Percentiles rank a stretch among this genome's conserved stretches.
Evolutionary conservation across 2,888 invertebrate species (phyloP).

Genomic region (Andrena bucephala): DNA sequence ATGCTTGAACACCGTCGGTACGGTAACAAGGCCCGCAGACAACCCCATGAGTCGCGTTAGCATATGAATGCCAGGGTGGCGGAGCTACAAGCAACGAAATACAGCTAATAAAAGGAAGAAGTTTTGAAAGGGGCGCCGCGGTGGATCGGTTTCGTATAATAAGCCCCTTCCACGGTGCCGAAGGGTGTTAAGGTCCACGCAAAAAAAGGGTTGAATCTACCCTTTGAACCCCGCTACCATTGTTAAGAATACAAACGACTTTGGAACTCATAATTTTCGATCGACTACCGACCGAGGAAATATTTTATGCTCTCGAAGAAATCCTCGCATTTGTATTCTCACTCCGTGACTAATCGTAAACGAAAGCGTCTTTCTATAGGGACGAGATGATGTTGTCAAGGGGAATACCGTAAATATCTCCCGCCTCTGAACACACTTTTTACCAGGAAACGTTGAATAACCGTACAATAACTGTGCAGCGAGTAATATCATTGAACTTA

Average conservation of each 20-base stretch:
- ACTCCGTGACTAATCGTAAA: conserved; percentile 35
- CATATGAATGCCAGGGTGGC: conserved; percentile 77
- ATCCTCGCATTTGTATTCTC: conserved; percentile 29
- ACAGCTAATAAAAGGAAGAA: conserved; percentile 77
- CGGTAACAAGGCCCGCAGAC: conserved; percentile 73
- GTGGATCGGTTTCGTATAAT: conserved; percentile 78
- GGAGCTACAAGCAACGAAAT: conserved; percentile 72
- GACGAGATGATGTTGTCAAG: conserved; percentile 30
- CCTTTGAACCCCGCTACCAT: conserved; percentile 47
- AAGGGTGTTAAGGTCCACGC: conserved; percentile 77
- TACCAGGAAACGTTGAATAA: neutral
- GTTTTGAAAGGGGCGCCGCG: conserved; percentile 70
- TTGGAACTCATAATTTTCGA: conserved; percentile 56
- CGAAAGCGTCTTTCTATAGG: conserved; percentile 14
- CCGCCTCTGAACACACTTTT: neutral
- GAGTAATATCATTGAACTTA: neutral
- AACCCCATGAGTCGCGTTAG: conserved; percentile 75
- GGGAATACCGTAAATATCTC: conserved; percentile 26
- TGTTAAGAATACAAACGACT: conserved; percentile 56
- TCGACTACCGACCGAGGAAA: conserved; percentile 50
- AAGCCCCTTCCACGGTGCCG: conserved; percentile 64
- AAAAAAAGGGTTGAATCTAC: conserved; percentile 70
- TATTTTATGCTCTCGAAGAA: conserved; percentile 51
- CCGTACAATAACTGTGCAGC: too few species aligned
- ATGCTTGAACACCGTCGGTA: conserved; percentile 71